A percentile compares a stretch with the other conserved stretches of the same genome.
Evolutionary conservation across 2,888 invertebrate genomes (phyloP).

Genomic region (Acleris cristana): DNA sequence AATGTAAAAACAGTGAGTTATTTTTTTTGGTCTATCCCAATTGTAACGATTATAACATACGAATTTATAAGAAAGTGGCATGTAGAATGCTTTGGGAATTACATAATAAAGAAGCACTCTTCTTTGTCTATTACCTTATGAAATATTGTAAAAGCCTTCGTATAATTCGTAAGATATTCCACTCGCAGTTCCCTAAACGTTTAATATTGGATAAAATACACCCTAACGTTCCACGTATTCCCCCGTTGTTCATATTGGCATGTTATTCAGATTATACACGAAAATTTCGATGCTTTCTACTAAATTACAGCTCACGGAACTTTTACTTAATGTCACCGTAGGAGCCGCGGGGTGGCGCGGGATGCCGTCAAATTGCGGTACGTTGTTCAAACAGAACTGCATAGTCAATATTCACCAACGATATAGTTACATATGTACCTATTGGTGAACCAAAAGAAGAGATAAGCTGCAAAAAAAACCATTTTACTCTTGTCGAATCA

Average conservation of each 20-base stretch:
- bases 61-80: too few species aligned
- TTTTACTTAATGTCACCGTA: constrained; percentile 69
- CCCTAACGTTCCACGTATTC: constrained; percentile 75
- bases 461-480: too few species aligned
- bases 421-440: neutral
- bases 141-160: constrained; percentile 73
- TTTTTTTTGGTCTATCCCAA: too few species aligned
- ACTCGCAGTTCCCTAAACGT: constrained; percentile 74
- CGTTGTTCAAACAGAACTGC: constrained; percentile 42
- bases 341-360: constrained; percentile 54
- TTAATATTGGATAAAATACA: constrained; percentile 83
- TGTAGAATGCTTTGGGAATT: constrained; percentile 29
- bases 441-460: neutral
- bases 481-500: too few species aligned
- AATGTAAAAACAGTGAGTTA: too few species aligned
- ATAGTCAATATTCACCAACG: constrained; percentile 37
- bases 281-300: constrained; percentile 84
- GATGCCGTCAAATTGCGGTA: constrained; percentile 44
- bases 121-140: constrained; percentile 69
- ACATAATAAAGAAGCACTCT: constrained; percentile 28
- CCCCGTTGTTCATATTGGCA: constrained; percentile 83
- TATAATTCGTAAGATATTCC: constrained; percentile 79
- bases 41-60: too few species aligned
- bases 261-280: constrained; percentile 84
- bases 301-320: constrained; percentile 82